Conservation (phyloP, 37 sponge, comb jelly and placozoan species). For the Halichondria panicea region DNA sequence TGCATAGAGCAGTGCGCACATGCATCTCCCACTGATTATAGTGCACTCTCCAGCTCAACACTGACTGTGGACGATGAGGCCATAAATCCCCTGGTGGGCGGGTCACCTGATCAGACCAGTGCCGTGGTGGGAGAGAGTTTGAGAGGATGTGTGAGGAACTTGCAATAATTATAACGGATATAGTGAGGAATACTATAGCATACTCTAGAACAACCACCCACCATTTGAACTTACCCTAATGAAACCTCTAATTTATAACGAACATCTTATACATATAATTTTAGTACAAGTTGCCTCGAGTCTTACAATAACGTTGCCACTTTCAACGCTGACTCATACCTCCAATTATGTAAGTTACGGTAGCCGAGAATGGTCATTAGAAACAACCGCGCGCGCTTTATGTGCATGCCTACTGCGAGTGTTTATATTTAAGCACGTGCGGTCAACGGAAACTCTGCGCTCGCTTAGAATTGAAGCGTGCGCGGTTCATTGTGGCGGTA, state of each 20-base stretch:
- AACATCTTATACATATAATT: background rate
- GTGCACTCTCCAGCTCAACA: background rate
- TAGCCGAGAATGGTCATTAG: no score
- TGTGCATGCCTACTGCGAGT: no score
- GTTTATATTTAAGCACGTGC: no score
- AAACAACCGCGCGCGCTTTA: no score
- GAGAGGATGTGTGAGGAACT: constrained; percentile 47
- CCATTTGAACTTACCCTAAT: no score
- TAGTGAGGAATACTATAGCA: no score
- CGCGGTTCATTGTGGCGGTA: no score
- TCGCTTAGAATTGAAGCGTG: no score
- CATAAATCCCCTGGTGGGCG: constrained; percentile 13
- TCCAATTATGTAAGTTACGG: constrained; percentile 13
- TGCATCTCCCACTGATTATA: background rate
- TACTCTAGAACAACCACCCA: no score
- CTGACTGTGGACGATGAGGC: constrained; percentile 42
- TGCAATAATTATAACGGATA: constrained; percentile 29
- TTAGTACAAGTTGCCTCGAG: constrained; percentile 4
- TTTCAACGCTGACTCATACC: constrained; percentile 39
- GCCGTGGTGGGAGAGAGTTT: constrained; percentile 13
- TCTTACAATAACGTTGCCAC: constrained; percentile 21
- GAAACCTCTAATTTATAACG: no score
- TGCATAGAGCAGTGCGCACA: no score
- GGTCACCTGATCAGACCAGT: background rate
- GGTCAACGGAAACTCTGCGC: no score